Percentiles rank a stretch among this genome's conserved stretches.
Conservation (phyloP, 2,888 invertebrate genomes). For the Lepas anatifera region DNA sequence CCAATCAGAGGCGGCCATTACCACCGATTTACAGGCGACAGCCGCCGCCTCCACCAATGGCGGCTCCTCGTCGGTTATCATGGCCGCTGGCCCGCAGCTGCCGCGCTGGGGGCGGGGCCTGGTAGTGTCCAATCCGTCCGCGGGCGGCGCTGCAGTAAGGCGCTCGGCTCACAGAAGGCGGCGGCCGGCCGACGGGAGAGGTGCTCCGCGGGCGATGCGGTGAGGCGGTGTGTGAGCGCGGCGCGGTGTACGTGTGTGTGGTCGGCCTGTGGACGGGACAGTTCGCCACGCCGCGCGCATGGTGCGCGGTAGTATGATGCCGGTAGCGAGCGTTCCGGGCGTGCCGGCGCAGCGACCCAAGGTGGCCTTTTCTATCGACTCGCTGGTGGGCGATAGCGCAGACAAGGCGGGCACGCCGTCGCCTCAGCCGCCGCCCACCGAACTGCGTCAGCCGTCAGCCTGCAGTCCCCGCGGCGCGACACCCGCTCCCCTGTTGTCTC, state of each 20-base stretch:
- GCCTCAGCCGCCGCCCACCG: slow-evolving; percentile 14
- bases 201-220: neutral
- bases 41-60: neutral
- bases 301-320: slow-evolving; percentile 7
- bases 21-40: neutral
- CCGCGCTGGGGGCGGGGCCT: neutral
- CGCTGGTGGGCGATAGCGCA: slow-evolving; percentile 61
- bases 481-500: no score
- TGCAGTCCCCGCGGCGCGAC: slow-evolving; percentile 3
- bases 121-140: neutral
- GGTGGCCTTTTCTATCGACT: slow-evolving; percentile 87
- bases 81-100: neutral
- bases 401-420: slow-evolving; percentile 15
- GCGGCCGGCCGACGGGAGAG: neutral
- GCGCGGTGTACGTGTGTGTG: neutral
- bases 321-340: neutral
- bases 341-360: slow-evolving; percentile 49
- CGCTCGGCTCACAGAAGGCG: neutral
- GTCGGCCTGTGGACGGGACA: neutral
- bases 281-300: neutral
- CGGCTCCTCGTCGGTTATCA: neutral
- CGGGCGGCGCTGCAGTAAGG: neutral
- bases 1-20: neutral
- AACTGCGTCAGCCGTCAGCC: slow-evolving; percentile 21
- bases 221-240: neutral